Conservation (phyloP, 2,113 vertebrate genomes). For the Leucosticte australis region DNA sequence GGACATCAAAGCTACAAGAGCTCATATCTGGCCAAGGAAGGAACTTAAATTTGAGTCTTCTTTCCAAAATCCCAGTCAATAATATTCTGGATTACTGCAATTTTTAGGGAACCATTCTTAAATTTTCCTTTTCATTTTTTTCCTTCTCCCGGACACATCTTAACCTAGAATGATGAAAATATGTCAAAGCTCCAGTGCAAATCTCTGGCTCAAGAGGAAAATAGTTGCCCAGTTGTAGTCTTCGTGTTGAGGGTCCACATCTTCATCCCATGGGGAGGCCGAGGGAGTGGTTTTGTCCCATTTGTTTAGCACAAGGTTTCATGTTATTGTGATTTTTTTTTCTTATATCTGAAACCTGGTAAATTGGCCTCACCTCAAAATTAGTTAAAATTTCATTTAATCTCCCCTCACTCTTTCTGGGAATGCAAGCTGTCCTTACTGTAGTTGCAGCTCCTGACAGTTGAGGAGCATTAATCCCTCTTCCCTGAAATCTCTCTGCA, state of each 20-base stretch:
- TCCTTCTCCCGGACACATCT: not conserved
- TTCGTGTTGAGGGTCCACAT: not conserved
- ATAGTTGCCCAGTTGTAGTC: not conserved
- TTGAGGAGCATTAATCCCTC: not conserved
- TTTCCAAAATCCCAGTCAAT: not conserved
- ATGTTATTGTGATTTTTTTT: not conserved
- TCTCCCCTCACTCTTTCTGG: not conserved
- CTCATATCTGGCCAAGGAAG: not conserved
- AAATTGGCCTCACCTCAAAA: not conserved
- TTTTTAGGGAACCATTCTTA: not conserved
- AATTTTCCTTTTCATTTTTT: not conserved
- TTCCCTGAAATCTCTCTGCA: not conserved
- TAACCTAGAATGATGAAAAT: not conserved
- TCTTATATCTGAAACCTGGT: not conserved
- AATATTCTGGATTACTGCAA: not conserved
- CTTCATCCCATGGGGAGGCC: rapidly evolving
- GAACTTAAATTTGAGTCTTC: not conserved
- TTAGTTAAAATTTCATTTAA: not conserved
- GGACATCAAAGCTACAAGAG: not conserved
- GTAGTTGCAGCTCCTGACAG: not conserved
- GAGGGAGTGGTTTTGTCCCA: not conserved
- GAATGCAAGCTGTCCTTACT: not conserved
- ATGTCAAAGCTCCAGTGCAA: not conserved
- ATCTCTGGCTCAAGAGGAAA: not conserved
- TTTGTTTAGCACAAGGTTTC: not conserved